Evolutionary conservation across 1,140 invertebrate genomes (phyloP).

Genomic region (Euura saliciscinereae): DNA sequence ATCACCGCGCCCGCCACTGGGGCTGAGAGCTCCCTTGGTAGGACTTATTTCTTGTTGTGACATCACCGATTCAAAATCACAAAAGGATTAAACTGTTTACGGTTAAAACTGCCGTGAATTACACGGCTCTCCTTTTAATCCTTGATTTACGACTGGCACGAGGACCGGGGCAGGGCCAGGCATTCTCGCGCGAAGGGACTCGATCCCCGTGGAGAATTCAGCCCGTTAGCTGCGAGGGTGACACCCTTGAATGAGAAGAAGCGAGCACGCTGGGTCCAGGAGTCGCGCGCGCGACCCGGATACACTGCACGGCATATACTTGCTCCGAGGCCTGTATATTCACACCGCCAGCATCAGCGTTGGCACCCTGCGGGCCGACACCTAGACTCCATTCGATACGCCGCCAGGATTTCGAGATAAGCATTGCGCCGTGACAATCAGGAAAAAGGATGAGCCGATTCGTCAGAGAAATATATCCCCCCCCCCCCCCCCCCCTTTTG

Average conservation of each 20-base stretch:
- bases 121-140: constrained; percentile 52
- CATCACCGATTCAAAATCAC: constrained; percentile 44
- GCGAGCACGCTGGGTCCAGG: too few species aligned
- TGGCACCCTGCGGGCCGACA: background rate
- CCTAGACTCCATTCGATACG: background rate
- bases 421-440: constrained; percentile 2
- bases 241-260: background rate
- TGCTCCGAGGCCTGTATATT: too few species aligned
- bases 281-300: too few species aligned
- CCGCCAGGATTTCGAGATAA: background rate
- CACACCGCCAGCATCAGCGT: too few species aligned
- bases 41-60: constrained; percentile 55
- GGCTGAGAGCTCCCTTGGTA: background rate
- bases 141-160: constrained; percentile 50
- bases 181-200: background rate
- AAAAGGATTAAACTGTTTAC: constrained; percentile 58
- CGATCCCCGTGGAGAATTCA: constrained; percentile 56
- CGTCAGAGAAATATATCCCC: background rate
- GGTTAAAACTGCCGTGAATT: constrained; percentile 56
- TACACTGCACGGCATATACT: too few species aligned
- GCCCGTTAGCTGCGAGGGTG: constrained; percentile 16
- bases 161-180: background rate
- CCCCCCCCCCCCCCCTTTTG: too few species aligned
- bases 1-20: too few species aligned
- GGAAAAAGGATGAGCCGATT: background rate